Conservation (phyloP, 2,888 invertebrate genomes). For the Halictus ligatus region DNA sequence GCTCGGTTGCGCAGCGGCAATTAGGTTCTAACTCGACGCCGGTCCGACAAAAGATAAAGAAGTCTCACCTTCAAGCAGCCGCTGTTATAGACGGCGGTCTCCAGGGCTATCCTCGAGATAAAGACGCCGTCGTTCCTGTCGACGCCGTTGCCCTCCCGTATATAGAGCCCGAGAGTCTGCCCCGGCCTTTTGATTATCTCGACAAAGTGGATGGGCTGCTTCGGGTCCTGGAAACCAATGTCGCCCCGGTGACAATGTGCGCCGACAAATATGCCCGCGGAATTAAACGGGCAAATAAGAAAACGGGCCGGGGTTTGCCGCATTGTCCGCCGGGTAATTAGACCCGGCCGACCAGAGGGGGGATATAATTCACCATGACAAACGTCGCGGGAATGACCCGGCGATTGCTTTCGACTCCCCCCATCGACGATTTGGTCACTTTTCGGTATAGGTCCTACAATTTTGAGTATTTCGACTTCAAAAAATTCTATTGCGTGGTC, state of each 20-base stretch:
- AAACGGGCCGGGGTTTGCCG: constrained; percentile 39
- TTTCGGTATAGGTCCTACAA: too few species aligned
- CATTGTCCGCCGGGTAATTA: constrained; percentile 51
- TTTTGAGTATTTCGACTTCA: too few species aligned
- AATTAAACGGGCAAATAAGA: constrained; percentile 13
- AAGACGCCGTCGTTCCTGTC: constrained; percentile 98
- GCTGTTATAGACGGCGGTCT: constrained; percentile 98
- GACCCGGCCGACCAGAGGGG: not conserved
- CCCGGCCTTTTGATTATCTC: constrained; percentile 99
- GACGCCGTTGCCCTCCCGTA: constrained; percentile 99
- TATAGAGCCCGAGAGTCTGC: constrained; percentile 98
- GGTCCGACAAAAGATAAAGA: constrained; percentile 7
- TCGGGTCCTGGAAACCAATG: constrained; percentile 87
- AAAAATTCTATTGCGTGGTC: too few species aligned
- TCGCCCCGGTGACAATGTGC: constrained; percentile 30
- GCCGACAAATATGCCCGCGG: constrained; percentile 19
- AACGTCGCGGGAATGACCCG: not conserved
- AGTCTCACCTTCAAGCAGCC: constrained; percentile 93
- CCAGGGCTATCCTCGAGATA: constrained; percentile 97
- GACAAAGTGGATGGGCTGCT: constrained; percentile 94
- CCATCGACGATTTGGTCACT: not conserved
- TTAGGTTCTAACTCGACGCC: constrained; percentile 33
- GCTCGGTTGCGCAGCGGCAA: constrained; percentile 26
- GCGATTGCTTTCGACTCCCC: not conserved
- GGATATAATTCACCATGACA: not conserved